Evolutionary conservation across 2,888 invertebrate species (phyloP).

Genomic region (Thecocarcelia acutangulata): DNA sequence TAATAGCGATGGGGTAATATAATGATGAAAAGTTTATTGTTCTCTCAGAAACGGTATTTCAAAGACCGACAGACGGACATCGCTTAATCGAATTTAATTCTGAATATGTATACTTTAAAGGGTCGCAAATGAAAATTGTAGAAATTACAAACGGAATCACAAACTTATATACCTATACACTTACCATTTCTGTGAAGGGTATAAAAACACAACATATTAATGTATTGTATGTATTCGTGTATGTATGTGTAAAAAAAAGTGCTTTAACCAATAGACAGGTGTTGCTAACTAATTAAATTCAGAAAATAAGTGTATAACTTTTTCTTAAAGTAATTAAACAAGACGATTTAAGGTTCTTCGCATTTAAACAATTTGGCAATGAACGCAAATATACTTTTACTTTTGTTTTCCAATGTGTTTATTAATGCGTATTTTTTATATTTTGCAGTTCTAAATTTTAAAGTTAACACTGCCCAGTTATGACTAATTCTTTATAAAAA

Average conservation of each 20-base stretch:
- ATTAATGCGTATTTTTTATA: slow-evolving; percentile 11
- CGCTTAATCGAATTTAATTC: too few relatives aligned
- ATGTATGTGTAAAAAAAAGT: not conserved
- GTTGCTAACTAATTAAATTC: not conserved
- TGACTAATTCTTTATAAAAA: not conserved
- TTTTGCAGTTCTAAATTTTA: slow-evolving; percentile 10
- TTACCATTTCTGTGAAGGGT: too few relatives aligned
- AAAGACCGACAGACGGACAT: too few relatives aligned
- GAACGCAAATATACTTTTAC: slow-evolving; percentile 63
- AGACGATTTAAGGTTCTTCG: slow-evolving; percentile 1
- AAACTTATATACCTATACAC: too few relatives aligned
- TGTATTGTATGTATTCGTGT: too few relatives aligned
- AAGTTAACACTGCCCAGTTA: not conserved
- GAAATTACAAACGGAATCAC: too few relatives aligned
- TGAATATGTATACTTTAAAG: too few relatives aligned
- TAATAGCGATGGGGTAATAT: too few relatives aligned
- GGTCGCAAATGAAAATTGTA: too few relatives aligned
- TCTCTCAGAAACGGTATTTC: too few relatives aligned
- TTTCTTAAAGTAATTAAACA: not conserved
- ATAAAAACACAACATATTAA: too few relatives aligned
- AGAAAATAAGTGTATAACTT: not conserved
- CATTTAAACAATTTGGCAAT: slow-evolving; percentile 50
- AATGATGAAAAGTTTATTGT: too few relatives aligned
- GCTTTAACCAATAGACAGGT: not conserved
- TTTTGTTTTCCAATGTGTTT: slow-evolving; percentile 41